Evolutionary conservation across 1,140 invertebrate species (phyloP), one percentile per base, ranked within the genome.

Genomic region (Tetragonula clypearis): DNA sequence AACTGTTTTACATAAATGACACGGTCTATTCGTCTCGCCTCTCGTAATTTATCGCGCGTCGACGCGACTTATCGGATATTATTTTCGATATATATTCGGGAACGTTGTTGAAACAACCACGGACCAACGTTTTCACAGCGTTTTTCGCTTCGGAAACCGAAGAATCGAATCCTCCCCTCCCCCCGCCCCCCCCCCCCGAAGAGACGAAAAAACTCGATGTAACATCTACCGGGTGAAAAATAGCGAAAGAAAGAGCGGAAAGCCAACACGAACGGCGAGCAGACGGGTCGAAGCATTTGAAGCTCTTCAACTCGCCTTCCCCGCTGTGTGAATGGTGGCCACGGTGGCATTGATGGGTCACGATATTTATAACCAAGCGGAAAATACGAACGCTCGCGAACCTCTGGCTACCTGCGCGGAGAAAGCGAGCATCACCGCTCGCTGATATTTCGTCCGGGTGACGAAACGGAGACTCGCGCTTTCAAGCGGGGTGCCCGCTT

Each of bases 281-380:
- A 15, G 5, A 41, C 76, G 72, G 72, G 68, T 53, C n/a, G 1
- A 73, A 26, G 82, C 76, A 73, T 73, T 30, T 69, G 41, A 71
- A 49, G 21, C n/a, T 41, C 17, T 74, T 74, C 26, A 75, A 49
- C 17, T 68, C 26, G 60, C 19, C 49, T 62, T 49, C 60, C 71
- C 55, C 62, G 19, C 41, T 89, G 79, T 89, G 79, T 93, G 92
- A 93, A 93, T 93, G 92, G 90, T 87, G 82, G 86, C 86, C 85
- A 86, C 81, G 82, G 88, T 86, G 88, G 91, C 92, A 93, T 93
- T 93, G 92, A 93, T 93, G 89, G 91, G 73, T 87, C 87, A 85
- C 77, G 82, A 82, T 93, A 93, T 93, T 93, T 93, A 93, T 93
- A 93, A 90, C 90, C 84, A 81, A 76, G 76, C 85, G 76, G 35